Conservation (phyloP, 1,140 invertebrate genomes). For the Coboldia fuscipes region DNA sequence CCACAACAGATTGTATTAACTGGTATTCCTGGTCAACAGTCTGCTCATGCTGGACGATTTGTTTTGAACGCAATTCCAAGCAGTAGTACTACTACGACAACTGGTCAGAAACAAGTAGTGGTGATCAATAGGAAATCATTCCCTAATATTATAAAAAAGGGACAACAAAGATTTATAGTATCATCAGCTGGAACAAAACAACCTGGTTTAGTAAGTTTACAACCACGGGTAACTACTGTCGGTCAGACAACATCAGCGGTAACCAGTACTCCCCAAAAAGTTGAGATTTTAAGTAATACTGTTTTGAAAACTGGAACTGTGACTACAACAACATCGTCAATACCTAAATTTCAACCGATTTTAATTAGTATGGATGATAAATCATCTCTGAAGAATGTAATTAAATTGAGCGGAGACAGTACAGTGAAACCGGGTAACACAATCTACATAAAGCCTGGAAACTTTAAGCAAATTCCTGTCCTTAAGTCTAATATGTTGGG, state of each 20-base stretch:
- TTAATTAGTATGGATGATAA: constrained; percentile 3
- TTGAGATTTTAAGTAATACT: neutral
- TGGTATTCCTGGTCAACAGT: no score
- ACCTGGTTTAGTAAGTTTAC: no score
- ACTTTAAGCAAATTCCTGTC: constrained; percentile 5
- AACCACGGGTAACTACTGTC: neutral
- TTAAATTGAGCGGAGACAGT: neutral
- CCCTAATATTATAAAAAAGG: neutral
- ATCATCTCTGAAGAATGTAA: constrained; percentile 1
- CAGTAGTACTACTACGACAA: neutral
- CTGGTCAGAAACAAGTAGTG: neutral
- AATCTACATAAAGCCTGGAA: constrained; percentile 7
- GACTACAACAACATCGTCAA: neutral
- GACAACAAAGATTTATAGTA: neutral
- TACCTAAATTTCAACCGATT: constrained; percentile 2
- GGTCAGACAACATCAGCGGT: no score
- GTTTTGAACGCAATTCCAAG: neutral
- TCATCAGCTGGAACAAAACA: neutral
- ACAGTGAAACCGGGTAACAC: constrained; percentile 5
- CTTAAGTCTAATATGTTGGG: constrained; percentile 5
- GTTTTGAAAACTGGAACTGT: neutral
- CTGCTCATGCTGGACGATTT: no score
- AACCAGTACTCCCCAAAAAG: no score
- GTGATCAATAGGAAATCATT: neutral
- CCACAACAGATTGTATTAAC: neutral